Percentiles rank a stretch among this genome's conserved stretches.
These are phyloP conservation scores for Drosophila elegans DNA, from an alignment of 1,140 invertebrate genomes.

Conservation along the genomic window DNA sequence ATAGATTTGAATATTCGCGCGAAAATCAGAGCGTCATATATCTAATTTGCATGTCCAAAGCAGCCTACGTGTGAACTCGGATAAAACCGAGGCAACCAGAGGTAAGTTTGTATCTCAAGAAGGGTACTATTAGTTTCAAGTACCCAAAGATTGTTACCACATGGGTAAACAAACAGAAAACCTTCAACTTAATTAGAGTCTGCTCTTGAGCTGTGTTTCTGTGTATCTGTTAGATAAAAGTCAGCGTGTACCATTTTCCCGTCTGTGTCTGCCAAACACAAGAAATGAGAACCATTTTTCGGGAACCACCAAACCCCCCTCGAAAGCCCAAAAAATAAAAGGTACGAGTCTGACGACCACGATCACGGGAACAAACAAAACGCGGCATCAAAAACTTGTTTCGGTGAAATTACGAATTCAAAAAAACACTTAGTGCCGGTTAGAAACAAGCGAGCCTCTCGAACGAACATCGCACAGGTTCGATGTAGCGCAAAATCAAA, in stretches of 20 bases:
- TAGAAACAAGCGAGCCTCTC: conserved; percentile 67
- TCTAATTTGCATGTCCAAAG: conserved; percentile 53
- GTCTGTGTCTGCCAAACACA: conserved; percentile 32
- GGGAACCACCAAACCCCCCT: conserved; percentile 28
- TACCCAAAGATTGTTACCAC: conserved; percentile 16
- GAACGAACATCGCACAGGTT: conserved; percentile 60
- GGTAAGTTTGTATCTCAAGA: conserved; percentile 24
- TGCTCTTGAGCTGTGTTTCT: conserved; percentile 37
- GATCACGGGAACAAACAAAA: conserved; percentile 50
- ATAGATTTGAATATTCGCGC: conserved; percentile 63
- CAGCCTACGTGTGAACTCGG: conserved; percentile 24
- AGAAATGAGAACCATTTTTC: conserved; percentile 49
- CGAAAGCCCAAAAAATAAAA: conserved; percentile 37
- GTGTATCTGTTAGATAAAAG: conserved; percentile 67
- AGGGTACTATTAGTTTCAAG: neutral
- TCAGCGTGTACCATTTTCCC: conserved; percentile 50
- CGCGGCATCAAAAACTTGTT: conserved; percentile 58
- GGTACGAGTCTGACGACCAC: conserved; percentile 19
- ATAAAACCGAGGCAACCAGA: conserved; percentile 26
- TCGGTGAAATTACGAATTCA: conserved; percentile 59
- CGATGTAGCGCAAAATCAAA: conserved; percentile 49
- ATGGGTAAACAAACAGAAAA: conserved; percentile 24
- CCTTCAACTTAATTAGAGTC: conserved; percentile 56
- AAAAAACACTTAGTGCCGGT: conserved; percentile 62
- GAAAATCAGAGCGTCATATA: conserved; percentile 42